phyloP scores from a whole-genome alignment of 2,113 vertebrate species.

The Hassar affinis region DNA sequence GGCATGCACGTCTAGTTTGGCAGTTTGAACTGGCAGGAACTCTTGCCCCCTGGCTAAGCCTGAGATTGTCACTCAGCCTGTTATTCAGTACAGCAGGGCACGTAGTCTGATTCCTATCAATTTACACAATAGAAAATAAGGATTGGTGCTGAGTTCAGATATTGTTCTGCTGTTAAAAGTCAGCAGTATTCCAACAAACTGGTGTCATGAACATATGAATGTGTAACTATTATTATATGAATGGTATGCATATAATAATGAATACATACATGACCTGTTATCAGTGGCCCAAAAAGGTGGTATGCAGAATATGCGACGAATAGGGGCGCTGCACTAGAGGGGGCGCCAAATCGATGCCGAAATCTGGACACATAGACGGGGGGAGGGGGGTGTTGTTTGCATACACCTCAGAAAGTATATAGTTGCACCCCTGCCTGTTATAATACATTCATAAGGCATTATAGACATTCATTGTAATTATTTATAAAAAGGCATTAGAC shows the following conservation, averaged over 20 bases:
- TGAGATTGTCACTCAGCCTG: slow-evolving; percentile 54
- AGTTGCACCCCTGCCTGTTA: too few species aligned
- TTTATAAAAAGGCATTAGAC: not conserved
- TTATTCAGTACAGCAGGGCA: not conserved
- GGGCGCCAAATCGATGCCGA: too few species aligned
- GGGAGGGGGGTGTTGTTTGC: too few species aligned
- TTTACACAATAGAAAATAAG: not conserved
- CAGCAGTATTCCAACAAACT: not conserved
- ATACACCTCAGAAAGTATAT: too few species aligned
- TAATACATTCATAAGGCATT: not conserved
- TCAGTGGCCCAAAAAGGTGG: too few species aligned
- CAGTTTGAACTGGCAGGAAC: slow-evolving; percentile 56
- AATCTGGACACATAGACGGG: too few species aligned
- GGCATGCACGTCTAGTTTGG: slow-evolving; percentile 50
- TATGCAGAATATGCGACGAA: too few species aligned
- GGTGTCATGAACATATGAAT: not conserved
- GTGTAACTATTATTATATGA: not conserved
- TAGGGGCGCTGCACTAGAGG: too few species aligned
- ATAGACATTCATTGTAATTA: not conserved
- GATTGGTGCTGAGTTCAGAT: not conserved
- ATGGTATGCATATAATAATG: not conserved
- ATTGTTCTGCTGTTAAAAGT: not conserved
- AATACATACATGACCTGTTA: not conserved
- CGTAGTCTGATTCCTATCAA: not conserved
- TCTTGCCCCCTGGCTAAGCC: slow-evolving; percentile 29